Percentiles rank a stretch among this genome's conserved stretches.
These are phyloP conservation scores for Brachirus orientalis DNA, from an alignment of 2,113 vertebrate genomes.

Conservation along the genomic window DNA sequence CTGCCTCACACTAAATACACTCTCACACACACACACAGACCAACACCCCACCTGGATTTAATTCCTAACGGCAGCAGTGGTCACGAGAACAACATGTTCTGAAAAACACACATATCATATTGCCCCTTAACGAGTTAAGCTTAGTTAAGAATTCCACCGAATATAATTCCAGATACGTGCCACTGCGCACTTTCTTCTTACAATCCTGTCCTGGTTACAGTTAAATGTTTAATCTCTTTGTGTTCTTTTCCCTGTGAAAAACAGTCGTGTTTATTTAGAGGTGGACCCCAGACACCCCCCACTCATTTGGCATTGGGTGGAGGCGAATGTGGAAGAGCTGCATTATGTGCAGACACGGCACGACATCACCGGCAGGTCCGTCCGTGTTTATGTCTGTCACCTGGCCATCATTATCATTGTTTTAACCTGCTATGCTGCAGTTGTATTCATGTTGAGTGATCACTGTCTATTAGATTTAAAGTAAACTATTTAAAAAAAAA, in stretches of 20 bases:
- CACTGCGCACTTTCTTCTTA: constrained; percentile 5
- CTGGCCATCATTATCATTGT: neutral
- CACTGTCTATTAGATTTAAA: constrained; percentile 4
- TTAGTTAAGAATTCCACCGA: constrained; percentile 49
- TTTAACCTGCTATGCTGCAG: neutral
- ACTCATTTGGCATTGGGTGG: constrained; percentile 85
- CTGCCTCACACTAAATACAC: neutral
- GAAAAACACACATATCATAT: constrained; percentile 58
- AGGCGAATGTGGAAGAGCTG: constrained; percentile 73
- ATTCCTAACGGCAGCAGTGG: constrained; percentile 38
- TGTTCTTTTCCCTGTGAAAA: constrained; percentile 10
- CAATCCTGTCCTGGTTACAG: constrained; percentile 19
- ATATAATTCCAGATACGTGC: constrained; percentile 32
- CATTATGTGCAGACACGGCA: constrained; percentile 74
- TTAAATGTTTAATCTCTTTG: constrained; percentile 24
- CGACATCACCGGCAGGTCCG: constrained; percentile 91
- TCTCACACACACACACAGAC: constrained; percentile 15
- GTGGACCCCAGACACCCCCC: constrained; percentile 91
- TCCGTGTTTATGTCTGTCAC: constrained; percentile 34
- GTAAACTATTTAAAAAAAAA: neutral
- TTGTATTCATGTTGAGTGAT: neutral
- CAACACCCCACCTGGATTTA: constrained; percentile 57
- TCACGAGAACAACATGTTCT: constrained; percentile 56
- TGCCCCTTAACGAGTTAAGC: constrained; percentile 59
- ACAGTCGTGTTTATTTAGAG: constrained; percentile 92